A percentile compares a stretch with the other conserved stretches of the same genome.
phyloP scores from a whole-genome alignment of 2,888 invertebrate species.

The Venustoraphidia nigricollis region DNA sequence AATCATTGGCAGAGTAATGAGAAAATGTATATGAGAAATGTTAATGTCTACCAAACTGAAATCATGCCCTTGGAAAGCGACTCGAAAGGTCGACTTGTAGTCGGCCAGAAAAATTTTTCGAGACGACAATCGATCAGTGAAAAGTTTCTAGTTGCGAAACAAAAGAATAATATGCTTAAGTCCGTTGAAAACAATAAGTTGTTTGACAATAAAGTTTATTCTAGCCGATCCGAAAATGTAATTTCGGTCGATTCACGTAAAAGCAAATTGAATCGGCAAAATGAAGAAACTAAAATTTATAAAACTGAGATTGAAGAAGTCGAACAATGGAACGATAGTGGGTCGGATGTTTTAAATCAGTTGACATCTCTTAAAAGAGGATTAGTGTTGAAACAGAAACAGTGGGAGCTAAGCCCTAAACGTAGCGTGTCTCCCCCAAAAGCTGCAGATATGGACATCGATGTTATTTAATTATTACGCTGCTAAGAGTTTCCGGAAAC shows the following conservation, averaged over 20 bases:
- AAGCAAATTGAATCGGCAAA: constrained; percentile 7
- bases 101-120: constrained; percentile 22
- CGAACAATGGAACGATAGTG: constrained; percentile 6
- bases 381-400: constrained; percentile 32
- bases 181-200: neutral
- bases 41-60: constrained; percentile 28
- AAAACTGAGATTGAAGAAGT: too few relatives aligned
- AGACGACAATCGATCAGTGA: constrained; percentile 33
- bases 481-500: too few relatives aligned
- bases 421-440: constrained; percentile 10
- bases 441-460: constrained; percentile 5
- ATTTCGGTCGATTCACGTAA: constrained; percentile 5
- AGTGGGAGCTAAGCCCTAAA: constrained; percentile 28
- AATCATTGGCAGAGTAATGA: constrained; percentile 32
- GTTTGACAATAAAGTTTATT: neutral
- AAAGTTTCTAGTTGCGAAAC: constrained; percentile 37
- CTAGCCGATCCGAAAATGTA: neutral
- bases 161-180: neutral
- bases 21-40: constrained; percentile 26
- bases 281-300: constrained; percentile 6
- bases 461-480: neutral
- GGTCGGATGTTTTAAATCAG: constrained; percentile 22
- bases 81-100: constrained; percentile 33
- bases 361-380: constrained; percentile 29
- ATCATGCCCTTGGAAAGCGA: constrained; percentile 36